phyloP scores from a whole-genome alignment of 2,888 invertebrate genomes.

The Nipponacmea schrenckii region DNA sequence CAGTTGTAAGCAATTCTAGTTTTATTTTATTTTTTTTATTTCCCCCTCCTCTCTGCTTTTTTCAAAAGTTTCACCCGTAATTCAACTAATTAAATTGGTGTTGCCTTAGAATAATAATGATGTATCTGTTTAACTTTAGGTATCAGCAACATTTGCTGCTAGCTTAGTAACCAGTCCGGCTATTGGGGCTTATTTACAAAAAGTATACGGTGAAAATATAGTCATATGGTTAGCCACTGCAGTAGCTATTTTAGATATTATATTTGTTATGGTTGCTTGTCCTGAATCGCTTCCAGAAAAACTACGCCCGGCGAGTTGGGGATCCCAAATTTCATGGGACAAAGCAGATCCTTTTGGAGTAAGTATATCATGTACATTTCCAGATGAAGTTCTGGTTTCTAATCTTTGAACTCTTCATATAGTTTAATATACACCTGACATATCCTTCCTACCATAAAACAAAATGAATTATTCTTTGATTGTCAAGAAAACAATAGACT shows the following conservation, averaged over 20 bases:
- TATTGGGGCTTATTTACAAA: slow-evolving; percentile 78
- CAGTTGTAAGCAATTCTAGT: no score
- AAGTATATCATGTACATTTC: slow-evolving; percentile 56
- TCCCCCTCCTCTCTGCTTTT: no score
- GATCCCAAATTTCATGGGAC: slow-evolving; percentile 79
- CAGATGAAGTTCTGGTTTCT: neutral
- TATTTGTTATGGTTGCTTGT: slow-evolving; percentile 97
- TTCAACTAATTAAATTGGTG: no score
- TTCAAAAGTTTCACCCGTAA: no score
- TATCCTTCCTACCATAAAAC: no score
- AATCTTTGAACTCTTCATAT: no score
- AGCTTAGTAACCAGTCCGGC: slow-evolving; percentile 99
- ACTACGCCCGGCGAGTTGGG: slow-evolving; percentile 74
- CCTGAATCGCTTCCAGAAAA: slow-evolving; percentile 98
- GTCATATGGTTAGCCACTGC: slow-evolving; percentile 94
- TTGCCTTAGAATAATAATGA: slow-evolving; percentile 79
- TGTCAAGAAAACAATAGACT: neutral
- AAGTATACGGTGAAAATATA: slow-evolving; percentile 82
- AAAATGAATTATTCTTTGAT: no score
- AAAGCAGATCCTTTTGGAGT: slow-evolving; percentile 96
- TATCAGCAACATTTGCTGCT: slow-evolving; percentile 98
- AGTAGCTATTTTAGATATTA: slow-evolving; percentile 94
- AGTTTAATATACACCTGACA: no score
- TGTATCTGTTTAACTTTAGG: slow-evolving; percentile 60
- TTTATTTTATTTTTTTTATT: no score